Conservation (phyloP, 2,113 vertebrate species). For the Polypterus bichir region DNA sequence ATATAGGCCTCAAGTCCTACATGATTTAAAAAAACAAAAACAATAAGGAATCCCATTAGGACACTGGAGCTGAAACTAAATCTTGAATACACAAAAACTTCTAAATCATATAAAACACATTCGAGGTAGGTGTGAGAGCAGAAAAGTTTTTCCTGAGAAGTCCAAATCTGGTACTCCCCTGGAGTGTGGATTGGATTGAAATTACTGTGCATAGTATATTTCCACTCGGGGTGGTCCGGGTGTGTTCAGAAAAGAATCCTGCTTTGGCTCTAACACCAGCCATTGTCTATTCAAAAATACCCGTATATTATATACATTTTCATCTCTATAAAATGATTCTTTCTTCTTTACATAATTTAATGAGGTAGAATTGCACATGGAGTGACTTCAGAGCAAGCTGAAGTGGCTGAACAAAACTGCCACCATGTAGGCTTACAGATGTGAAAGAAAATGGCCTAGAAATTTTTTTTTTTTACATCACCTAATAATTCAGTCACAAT, state of each 20-base stretch:
- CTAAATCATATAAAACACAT: too few relatives aligned
- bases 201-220: conserved; percentile 47
- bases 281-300: conserved; percentile 53
- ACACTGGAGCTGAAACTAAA: too few relatives aligned
- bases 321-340: too few relatives aligned
- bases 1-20: too few relatives aligned
- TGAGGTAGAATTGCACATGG: not conserved
- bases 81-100: too few relatives aligned
- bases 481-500: too few relatives aligned
- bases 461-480: too few relatives aligned
- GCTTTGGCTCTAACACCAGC: conserved; percentile 34
- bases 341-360: not conserved
- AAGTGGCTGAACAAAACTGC: too few relatives aligned
- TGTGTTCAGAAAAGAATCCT: conserved; percentile 34
- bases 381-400: too few relatives aligned
- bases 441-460: not conserved
- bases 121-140: not conserved
- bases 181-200: conserved; percentile 8
- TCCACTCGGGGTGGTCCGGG: conserved; percentile 17
- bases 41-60: too few relatives aligned
- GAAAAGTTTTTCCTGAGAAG: not conserved
- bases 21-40: too few relatives aligned
- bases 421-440: not conserved
- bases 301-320: conserved; percentile 32
- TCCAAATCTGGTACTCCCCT: not conserved